A percentile compares a stretch with the other conserved stretches of the same genome.
Evolutionary conservation across 2,797 vertebrate genomes (phyloP).

Genomic region (Syngnathus rostellatus): DNA sequence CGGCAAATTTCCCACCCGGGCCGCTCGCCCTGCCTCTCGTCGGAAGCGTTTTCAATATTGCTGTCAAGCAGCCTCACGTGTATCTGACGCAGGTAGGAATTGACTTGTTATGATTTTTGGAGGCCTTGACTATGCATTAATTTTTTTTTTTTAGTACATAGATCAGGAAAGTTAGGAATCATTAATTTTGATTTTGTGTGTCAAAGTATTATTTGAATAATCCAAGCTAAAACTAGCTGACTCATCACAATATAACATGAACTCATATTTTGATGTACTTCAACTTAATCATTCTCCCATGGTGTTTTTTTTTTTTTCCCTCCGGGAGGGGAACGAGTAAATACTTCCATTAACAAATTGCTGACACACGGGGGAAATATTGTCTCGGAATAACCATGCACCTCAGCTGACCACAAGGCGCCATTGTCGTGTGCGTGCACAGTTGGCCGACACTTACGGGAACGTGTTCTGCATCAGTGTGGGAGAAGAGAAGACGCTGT

Average conservation of each 20-base stretch:
- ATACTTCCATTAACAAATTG: background rate
- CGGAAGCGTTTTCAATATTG: constrained; percentile 72
- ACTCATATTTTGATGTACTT: background rate
- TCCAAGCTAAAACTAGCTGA: too few relatives aligned
- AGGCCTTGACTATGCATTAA: background rate
- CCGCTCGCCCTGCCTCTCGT: constrained; percentile 69
- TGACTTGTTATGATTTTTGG: background rate
- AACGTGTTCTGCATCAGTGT: constrained; percentile 63
- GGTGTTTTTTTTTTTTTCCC: background rate
- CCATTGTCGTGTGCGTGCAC: constrained; percentile 20
- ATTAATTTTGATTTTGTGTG: too few relatives aligned
- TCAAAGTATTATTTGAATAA: too few relatives aligned
- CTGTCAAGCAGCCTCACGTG: constrained; percentile 70
- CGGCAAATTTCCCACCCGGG: constrained; percentile 72
- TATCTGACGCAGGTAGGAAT: constrained; percentile 75
- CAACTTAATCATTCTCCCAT: background rate
- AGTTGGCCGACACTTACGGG: constrained; percentile 72
- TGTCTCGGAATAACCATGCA: constrained; percentile 18
- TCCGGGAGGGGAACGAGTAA: background rate
- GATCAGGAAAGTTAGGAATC: background rate
- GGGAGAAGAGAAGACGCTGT: constrained; percentile 49
- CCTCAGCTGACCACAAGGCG: constrained; percentile 19
- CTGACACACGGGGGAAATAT: background rate
- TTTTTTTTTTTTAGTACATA: background rate
- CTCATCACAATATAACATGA: background rate